A percentile compares a stretch with the other conserved stretches of the same genome.
These are phyloP conservation scores for Crenuchus spilurus DNA, from an alignment of 2,797 vertebrate genomes.

Conservation along the genomic window DNA sequence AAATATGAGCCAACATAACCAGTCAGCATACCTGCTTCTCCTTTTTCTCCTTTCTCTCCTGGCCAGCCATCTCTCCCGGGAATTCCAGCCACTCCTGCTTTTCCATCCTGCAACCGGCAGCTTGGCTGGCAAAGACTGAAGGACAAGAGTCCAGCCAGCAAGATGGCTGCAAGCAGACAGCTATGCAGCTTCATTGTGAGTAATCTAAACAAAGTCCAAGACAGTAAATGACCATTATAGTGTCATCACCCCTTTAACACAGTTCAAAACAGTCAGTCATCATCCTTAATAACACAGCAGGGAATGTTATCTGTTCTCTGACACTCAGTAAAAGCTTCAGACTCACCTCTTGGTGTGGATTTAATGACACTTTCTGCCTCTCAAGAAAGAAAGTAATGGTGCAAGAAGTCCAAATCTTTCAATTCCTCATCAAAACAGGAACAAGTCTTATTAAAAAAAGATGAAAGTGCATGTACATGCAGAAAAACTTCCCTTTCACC, in stretches of 20 bases:
- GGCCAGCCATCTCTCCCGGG: constrained; percentile 77
- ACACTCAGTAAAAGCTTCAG: background rate
- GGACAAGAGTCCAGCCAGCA: constrained; percentile 38
- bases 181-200: constrained; percentile 45
- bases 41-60: constrained; percentile 81
- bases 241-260: background rate
- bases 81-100: constrained; percentile 62
- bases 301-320: background rate
- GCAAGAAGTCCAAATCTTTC: constrained; percentile 41
- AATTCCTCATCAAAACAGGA: constrained; percentile 46
- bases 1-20: constrained; percentile 26
- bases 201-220: constrained; percentile 11
- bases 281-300: background rate
- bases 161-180: constrained; percentile 38
- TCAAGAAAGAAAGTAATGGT: constrained; percentile 6
- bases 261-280: background rate
- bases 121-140: constrained; percentile 36
- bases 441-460: constrained; percentile 7
- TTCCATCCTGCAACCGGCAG: constrained; percentile 51
- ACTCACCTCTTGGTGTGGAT: constrained; percentile 30
- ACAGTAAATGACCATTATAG: constrained; percentile 7
- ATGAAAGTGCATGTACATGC: constrained; percentile 28
- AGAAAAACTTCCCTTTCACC: constrained; percentile 30
- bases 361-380: constrained; percentile 15
- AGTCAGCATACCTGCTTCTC: constrained; percentile 75